Evolutionary conservation across 2,888 invertebrate genomes (phyloP).

Genomic region (Anthophora plumipes): DNA sequence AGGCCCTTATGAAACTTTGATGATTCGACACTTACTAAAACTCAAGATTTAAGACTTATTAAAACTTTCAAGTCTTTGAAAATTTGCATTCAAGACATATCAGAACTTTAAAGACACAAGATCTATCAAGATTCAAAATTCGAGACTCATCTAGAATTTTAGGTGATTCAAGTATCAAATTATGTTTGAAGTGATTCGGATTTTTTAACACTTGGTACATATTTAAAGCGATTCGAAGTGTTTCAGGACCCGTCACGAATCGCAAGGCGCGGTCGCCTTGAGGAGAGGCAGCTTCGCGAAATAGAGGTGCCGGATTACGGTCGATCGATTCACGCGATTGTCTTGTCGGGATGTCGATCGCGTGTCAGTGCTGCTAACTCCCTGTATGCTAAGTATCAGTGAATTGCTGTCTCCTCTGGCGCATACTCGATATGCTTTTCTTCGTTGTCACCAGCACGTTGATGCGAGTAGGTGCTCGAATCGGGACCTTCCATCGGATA

Average conservation of each 20-base stretch:
- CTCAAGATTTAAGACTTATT: too few species aligned
- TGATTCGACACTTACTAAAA: too few species aligned
- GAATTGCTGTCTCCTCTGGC: background rate
- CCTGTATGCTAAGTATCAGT: constrained; percentile 41
- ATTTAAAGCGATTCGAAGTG: too few species aligned
- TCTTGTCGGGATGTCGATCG: constrained; percentile 69
- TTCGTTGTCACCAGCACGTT: constrained; percentile 39
- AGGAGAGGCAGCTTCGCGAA: constrained; percentile 18
- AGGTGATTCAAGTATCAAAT: too few species aligned
- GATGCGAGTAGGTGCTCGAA: constrained; percentile 33
- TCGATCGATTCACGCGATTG: constrained; percentile 58
- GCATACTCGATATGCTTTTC: constrained; percentile 15
- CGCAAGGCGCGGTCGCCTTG: constrained; percentile 37
- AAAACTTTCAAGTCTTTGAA: too few species aligned
- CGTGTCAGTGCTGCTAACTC: constrained; percentile 46
- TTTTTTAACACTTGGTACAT: too few species aligned
- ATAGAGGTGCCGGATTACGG: constrained; percentile 53
- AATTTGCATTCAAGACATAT: too few species aligned
- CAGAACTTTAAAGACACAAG: too few species aligned
- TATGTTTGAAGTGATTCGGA: too few species aligned
- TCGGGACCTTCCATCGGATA: constrained; percentile 22
- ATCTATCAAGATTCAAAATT: too few species aligned
- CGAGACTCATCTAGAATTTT: too few species aligned
- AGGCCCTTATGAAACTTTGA: too few species aligned
- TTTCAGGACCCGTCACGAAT: background rate